Evolutionary conservation across 2,888 invertebrate species (phyloP), one percentile per base, ranked within the genome.

Genomic region (Drosophila nr. fundita): DNA sequence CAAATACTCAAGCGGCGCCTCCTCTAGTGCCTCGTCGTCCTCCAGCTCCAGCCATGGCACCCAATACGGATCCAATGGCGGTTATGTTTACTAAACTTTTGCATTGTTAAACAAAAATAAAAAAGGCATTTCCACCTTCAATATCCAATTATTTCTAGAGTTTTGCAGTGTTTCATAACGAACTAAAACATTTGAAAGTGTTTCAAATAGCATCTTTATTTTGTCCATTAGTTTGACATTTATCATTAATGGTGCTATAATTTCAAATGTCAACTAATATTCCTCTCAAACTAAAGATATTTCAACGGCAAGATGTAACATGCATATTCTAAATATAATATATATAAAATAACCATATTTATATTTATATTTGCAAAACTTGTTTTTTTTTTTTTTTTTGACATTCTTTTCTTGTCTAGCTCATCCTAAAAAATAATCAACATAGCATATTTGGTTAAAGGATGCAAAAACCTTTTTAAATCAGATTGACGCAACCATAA

Each of bases 41-140:
- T 24, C 50, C 4, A 80, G 79, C 15, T 67, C 68, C 2, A 80
- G 76, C 18, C 73, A 82, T 45, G 92, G 71, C 24, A 92, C 92
- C 21, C 87, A 91, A 65, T 92, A 92, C 76, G 92, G 74, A n/a
- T 66, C 91, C 68, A 90, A 92, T 66, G 92, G 92, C 53, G 92
- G 92, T 27, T 92, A 92, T 66, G 83, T 92, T 62, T 92, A 92
- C 79, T 91, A 90, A 69, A 15, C 36, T 34, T 13, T 32, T 34
- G 15, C 8, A 29, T 55, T 61, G 21, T n/a, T n/a, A 62, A 40
- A 5, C 27, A 4, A 36, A 27, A 58, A 48, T 67, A 64, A 38
- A 49, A 21, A 36, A 27, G n/a, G 0, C 5, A n/a, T 27, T 54
- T 7, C 18, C 45, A 21, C 21, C 13, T 55, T 38, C 27, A 27